Base-by-base conservation (phyloP, 2,797 vertebrate genomes). In the Phrynocephalus guinanensis region DNA sequence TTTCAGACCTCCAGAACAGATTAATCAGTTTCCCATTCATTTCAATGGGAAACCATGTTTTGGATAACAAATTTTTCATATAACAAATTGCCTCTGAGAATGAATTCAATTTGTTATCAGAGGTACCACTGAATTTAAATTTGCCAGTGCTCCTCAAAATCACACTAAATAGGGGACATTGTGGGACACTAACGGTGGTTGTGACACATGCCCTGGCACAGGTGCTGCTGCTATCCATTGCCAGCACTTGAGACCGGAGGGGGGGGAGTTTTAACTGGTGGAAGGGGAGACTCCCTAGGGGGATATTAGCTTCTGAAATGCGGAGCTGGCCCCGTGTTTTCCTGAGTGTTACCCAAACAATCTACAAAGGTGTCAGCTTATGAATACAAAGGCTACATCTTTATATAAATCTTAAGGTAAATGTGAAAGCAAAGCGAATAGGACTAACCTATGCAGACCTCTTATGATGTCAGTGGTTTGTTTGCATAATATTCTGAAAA, bases 391-490 rank as follows among this genome's bases (percentile, higher is more conserved):
- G 52, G 13, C 9, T 56, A 13, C 30, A 79, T 66, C 66, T 79
- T 71, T 50, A 20, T 83, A 70, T 79, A 50, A 28, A 63, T 63
- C 82, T 48, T 79, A 38, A 80, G 15, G 70, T 79, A 79, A 60
- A 38, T 30, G 72, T 60, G 67, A 72, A 80, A 92, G 88, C 85
- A 86, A 86, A 92, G 90, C 87, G 91, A 75, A 75, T 66, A 67
- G 38, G 9, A 44, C 10, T n/a, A 79, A 50, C 28, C 1, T 72
- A 30, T 63, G 33, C 18, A 26, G 76, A 20, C 4, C 38, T 79
- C 52, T 79, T 63, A 63, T 94, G 88, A 93, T 93, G 66, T 91
- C 91, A 84, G 84, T 84, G 89, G 88, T 72, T 91, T 88, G 84
- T 89, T 93, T 85, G 33, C 89, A 70, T 87, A 92, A 50, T 86